A percentile compares a stretch with the other conserved stretches of the same genome.
phyloP scores from a whole-genome alignment of 2,888 invertebrate genomes.

The Chrysopilus asiliformis region DNA sequence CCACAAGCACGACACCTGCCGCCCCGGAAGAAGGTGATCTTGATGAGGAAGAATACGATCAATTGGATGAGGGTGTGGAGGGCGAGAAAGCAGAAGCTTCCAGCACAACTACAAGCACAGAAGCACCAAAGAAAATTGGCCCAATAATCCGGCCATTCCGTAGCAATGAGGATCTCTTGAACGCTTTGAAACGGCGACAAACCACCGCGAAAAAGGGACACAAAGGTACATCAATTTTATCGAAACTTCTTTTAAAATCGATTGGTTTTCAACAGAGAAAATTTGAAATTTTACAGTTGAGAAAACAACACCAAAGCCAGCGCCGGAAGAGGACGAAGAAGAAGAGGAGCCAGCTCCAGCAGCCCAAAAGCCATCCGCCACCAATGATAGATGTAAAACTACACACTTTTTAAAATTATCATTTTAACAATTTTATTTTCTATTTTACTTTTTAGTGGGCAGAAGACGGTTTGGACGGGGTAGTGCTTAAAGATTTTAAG shows the following conservation, averaged over 20 bases:
- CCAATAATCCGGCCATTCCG: conserved; percentile 62
- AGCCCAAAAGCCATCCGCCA: too few relatives aligned
- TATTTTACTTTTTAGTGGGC: too few relatives aligned
- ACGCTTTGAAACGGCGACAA: conserved; percentile 56
- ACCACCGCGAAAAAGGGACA: conserved; percentile 50
- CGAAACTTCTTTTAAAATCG: background rate
- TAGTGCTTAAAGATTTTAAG: too few relatives aligned
- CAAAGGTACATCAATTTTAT: conserved; percentile 12
- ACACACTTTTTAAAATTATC: too few relatives aligned
- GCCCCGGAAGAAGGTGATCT: conserved; percentile 24
- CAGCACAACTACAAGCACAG: conserved; percentile 52
- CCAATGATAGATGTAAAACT: too few relatives aligned
- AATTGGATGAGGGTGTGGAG: conserved; percentile 32
- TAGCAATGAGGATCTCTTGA: conserved; percentile 62
- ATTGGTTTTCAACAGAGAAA: background rate
- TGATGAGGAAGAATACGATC: conserved; percentile 42
- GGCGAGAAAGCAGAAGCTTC: conserved; percentile 36
- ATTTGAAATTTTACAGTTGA: conserved; percentile 18
- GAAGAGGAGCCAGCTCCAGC: conserved; percentile 25
- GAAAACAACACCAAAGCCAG: conserved; percentile 24
- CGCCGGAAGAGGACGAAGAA: conserved; percentile 19
- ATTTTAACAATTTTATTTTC: too few relatives aligned
- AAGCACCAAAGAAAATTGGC: conserved; percentile 50
- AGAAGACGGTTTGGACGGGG: too few relatives aligned
- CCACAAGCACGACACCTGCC: conserved; percentile 27